Evolutionary conservation across 2,888 invertebrate species (phyloP), one percentile per base, ranked within the genome.

Genomic region (Melieria crassipennis): DNA sequence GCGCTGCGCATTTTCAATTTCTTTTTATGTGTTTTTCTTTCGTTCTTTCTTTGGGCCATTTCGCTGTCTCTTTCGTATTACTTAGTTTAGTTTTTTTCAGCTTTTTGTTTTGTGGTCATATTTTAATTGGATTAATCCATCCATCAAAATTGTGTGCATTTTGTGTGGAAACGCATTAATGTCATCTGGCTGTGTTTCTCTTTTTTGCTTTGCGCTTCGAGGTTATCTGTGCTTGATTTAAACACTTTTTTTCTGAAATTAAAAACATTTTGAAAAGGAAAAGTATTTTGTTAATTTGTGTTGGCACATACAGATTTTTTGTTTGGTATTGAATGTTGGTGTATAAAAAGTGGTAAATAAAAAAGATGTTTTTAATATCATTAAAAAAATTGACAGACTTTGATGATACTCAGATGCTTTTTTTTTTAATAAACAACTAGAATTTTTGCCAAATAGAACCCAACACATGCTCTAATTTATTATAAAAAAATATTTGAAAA

Each of bases 111-210:
- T 58, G 63, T 61, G 63, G 73, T 69, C 73, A 72, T 66, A 75
- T 77, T 77, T 77, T 79, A 79, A 79, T 79, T 79, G 79, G 79
- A 79, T 79, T 79, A 79, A 76, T 75, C 76, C 77, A 77, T 78
- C 78, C 77, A 76, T 79, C 78, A 74, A 75, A 75, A 73, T 68
- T 72, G 72, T 72, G 64, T 62, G 63, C 71, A 71, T 72, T 75
- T 63, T 69, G 52, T 11, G 60, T 58, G 65, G 16, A 63, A 50
- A 48, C 60, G 62, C 55, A 67, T 67, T 73, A 65, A 61, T 65
- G 65, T 70, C 73, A 63, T 48, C 56, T 30, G 30, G 30, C 30
- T 30, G 30, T 30, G 30, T 30, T 30, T 30, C 30, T 69, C 55
- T 66, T n/a, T 66, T 45, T 4, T 65, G 13, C 42, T n/a, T 60